A percentile compares a stretch with the other conserved stretches of the same genome.
phyloP scores from a whole-genome alignment of 2,797 vertebrate genomes.

The Manis crassicaudata region DNA sequence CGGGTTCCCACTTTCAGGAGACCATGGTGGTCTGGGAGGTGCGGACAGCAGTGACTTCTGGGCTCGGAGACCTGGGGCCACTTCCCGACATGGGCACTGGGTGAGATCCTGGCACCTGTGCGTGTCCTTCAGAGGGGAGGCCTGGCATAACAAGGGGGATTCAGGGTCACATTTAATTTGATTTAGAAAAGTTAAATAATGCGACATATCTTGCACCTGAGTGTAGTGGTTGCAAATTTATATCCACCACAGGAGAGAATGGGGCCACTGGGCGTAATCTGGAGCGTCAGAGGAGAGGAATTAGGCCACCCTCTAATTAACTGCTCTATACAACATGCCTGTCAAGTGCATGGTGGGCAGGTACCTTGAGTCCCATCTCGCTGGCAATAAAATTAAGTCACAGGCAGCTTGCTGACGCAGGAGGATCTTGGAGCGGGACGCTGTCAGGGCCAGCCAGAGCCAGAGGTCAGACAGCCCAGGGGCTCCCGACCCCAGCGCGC shows the following conservation, averaged over 20 bases:
- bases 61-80: not conserved
- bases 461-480: not conserved
- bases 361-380: not conserved
- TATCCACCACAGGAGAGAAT: not conserved
- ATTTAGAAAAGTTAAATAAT: constrained; percentile 25
- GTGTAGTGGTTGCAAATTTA: not conserved
- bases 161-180: not conserved
- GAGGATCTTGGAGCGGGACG: not conserved
- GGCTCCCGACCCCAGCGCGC: not conserved
- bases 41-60: not conserved
- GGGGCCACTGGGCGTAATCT: not conserved
- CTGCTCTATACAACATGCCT: not conserved
- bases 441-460: not conserved
- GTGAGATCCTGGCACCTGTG: not conserved
- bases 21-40: not conserved
- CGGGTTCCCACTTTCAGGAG: not conserved
- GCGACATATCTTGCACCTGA: not conserved
- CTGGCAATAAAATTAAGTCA: not conserved
- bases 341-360: not conserved
- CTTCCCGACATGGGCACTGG: not conserved
- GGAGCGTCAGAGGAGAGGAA: not conserved
- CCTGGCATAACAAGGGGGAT: not conserved
- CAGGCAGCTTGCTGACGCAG: not conserved
- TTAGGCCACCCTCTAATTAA: not conserved
- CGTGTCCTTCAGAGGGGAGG: not conserved